Evolutionary conservation across 2,888 invertebrate species (phyloP), one percentile per base, ranked within the genome.

Genomic region (Agrochola lota): DNA sequence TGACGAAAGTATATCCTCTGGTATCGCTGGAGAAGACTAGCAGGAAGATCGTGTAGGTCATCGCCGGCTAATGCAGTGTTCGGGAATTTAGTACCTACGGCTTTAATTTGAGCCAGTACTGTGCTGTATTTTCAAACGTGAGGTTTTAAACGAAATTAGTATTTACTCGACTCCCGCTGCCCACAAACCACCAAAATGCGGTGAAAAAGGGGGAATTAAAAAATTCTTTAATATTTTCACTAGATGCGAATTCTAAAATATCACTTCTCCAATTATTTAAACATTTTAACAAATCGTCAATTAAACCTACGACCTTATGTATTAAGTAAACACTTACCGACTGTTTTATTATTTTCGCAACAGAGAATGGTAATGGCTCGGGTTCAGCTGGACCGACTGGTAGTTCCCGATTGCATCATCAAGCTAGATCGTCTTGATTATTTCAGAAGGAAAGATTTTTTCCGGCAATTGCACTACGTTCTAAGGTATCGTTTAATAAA

Each of bases 321-420:
- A 23, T 26, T 12, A 46, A 3, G 1, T 30, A 20, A 26, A 35
- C 52, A 64, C 20, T 63, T 59, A 46, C 17, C n/a, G n/a, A n/a
- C n/a, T 35, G 7, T 40, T 49, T 40, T 49, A 49, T 52, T 71
- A 62, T 77, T 82, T 64, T 66, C 30, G n/a, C 87, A 76, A 46
- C 88, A 96, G 96, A 95, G 94, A 94, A 93, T 96, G 88, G 92
- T 92, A 86, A 76, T 80, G 0, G 75, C 88, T 2, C 82, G 92
- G 85, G 80, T 75, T 4, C 96, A 96, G 90, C 90, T 96, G 88
- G 92, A 94, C 72, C 92, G 95, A 8, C 79, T 96, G 2, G 90
- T 96, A 26, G 77, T 96, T 69, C 92, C 92, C 5, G 96, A 96
- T 80, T 93, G 94, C 74, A 77, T 95, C 60, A 87, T 96, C 59